Base-by-base conservation (phyloP, 2,888 invertebrate species). In the Lasioglossum marginatum region DNA sequence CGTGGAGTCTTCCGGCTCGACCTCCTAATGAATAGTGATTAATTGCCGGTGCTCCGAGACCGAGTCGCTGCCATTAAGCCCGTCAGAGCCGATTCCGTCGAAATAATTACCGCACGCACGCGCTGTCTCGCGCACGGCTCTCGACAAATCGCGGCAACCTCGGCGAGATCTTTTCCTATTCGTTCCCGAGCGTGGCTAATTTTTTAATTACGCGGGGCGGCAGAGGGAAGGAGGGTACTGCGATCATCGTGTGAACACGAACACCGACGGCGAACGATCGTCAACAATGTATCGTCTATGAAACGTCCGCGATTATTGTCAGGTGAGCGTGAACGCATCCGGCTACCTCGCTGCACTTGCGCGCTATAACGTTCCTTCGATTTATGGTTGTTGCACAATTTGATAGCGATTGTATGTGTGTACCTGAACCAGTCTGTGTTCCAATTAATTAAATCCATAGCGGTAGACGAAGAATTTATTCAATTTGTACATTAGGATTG, bases 1-100 rank as follows among this genome's bases (percentile, higher is more conserved):
- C 87, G 87, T 89, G 43, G 83, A 78, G 82, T 87, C 90, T 92
- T 92, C 92, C 92, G 90, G 88, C 90, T 86, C 91, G 87, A 87
- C 87, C 88, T 91, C 88, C 86, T 92, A 92, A 92, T 92, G 92
- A 92, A 92, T 92, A 93, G 91, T 92, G 92, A 92, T 92, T 92
- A 92, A 92, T 92, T 91, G 93, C 89, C 90, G 79, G 91, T 89
- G 84, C 89, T 91, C 91, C 86, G 92, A 89, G 92, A 92, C 88
- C 91, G 91, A 92, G 91, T 92, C 89, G 87, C 88, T 91, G 87
- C 92, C 92, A 92, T 92, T 92, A 92, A 92, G 89, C 91, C 91
- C 91, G 88, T 91, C 92, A 89, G 90, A 92, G 90, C 88, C 89
- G 91, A 92, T 92, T 92, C 92, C 92, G 90, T 92, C 91, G 92